Evolutionary conservation across 2,888 invertebrate genomes (phyloP), one percentile per base, ranked within the genome.

Genomic region (Stenchaetothrips biformis): DNA sequence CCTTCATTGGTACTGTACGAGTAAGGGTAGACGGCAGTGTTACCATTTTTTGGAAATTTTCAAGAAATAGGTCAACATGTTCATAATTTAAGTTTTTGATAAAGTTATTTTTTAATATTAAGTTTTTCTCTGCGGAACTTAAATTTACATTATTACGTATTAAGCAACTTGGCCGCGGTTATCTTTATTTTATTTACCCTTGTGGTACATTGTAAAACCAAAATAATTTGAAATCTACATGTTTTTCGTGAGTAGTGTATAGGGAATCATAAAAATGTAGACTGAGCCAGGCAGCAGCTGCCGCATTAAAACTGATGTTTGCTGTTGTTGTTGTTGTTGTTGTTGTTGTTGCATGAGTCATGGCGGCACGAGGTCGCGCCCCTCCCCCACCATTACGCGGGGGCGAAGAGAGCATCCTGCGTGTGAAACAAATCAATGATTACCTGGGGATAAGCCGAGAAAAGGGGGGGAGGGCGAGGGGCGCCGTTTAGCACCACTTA

Each of bases 391-490:
- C 25, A 25, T 74, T 25, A 74, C 67, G 25, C 37, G 37, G 37
- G 37, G 37, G 37, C 37, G 67, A 74, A 11, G 67, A 25, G 25
- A 74, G 25, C 67, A 74, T 74, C 67, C 67, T 11, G 67, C 67
- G 67, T 74, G 67, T 74, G 67, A 74, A 74, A 74, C 67, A 74
- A 74, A 74, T 74, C 67, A 74, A 74, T 74, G 67, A 74, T 74
- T 74, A 74, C 67, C 67, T 74, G n/a, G n/a, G 67, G 21, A 21
- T n/a, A 7, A 3, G 9, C 2, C 0, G 21, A 9, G 67, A 21
- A 18, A 21, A 25, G 37, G 21, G 8, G 7, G 67, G 67, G 21
- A 2, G 67, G 21, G 67, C 25, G 25, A 8, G 25, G 25, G 67
- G 67, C 67, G 67, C 25, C 67, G 67, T 74, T 74, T 74, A 74